Percentiles rank a stretch among this genome's conserved stretches.
phyloP scores from a whole-genome alignment of 2,888 invertebrate genomes.

The Polyommatus icarus region DNA sequence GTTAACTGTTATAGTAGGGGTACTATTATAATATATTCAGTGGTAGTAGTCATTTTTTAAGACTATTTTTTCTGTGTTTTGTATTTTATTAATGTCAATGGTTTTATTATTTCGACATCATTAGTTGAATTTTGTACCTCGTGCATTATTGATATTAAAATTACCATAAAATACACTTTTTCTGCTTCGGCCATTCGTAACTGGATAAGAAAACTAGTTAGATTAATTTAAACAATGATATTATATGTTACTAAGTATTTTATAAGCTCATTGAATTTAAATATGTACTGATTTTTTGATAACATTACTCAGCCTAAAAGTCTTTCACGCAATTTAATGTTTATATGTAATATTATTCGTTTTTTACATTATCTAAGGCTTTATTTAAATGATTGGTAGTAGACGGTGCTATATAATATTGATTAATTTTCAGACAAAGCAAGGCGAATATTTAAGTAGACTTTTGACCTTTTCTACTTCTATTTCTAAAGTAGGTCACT shows the following conservation, averaged over 20 bases:
- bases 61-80: not conserved
- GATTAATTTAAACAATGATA: not conserved
- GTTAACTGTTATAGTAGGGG: too few relatives aligned
- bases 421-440: constrained; percentile 11
- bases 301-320: not conserved
- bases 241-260: too few relatives aligned
- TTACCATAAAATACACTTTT: not conserved
- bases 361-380: too few relatives aligned
- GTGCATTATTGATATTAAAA: not conserved
- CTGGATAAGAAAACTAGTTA: not conserved
- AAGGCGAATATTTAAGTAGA: not conserved
- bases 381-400: not conserved
- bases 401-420: not conserved
- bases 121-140: not conserved
- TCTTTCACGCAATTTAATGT: not conserved
- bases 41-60: too few relatives aligned
- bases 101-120: not conserved
- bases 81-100: too few relatives aligned
- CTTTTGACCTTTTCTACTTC: not conserved
- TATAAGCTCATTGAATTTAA: too few relatives aligned
- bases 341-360: too few relatives aligned
- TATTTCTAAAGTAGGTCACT: not conserved
- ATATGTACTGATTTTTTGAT: not conserved
- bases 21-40: too few relatives aligned
- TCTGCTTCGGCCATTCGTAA: not conserved